Evolutionary conservation across 2,888 invertebrate genomes (phyloP).

Genomic region (Sinohyriopsis cumingii): DNA sequence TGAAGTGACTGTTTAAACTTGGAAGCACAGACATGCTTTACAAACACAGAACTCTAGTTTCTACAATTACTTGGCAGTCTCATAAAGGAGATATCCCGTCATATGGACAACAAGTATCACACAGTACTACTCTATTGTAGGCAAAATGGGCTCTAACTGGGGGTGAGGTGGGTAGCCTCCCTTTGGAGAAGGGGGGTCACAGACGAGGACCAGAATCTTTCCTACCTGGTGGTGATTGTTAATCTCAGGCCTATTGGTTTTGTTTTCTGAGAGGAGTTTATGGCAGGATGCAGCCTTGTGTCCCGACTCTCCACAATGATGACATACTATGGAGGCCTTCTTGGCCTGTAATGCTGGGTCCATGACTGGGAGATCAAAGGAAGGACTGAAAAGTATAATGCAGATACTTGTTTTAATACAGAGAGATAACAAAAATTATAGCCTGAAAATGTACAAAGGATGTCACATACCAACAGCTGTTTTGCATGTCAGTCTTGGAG

Average conservation of each 20-base stretch:
- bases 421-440: too few species aligned
- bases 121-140: too few species aligned
- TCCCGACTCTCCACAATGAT: constrained; percentile 96
- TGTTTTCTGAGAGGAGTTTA: constrained; percentile 11
- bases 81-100: too few species aligned
- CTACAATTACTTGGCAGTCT: too few species aligned
- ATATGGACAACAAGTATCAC: too few species aligned
- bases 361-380: constrained; percentile 92
- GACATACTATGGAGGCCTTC: constrained; percentile 87
- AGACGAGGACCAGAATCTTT: background rate
- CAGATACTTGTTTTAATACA: background rate
- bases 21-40: too few species aligned
- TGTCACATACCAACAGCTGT: background rate
- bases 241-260: background rate
- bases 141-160: constrained; percentile 14
- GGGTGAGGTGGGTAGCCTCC: constrained; percentile 24
- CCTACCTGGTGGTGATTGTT: constrained; percentile 1
- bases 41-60: too few species aligned
- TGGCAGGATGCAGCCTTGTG: constrained; percentile 94
- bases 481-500: background rate
- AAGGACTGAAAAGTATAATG: constrained; percentile 76
- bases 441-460: constrained; percentile 3
- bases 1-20: too few species aligned
- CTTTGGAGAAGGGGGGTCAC: background rate
- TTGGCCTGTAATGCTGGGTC: constrained; percentile 80